These are phyloP conservation scores for Chirona hameri DNA, from an alignment of 2,888 invertebrate species.

Conservation along the genomic window DNA sequence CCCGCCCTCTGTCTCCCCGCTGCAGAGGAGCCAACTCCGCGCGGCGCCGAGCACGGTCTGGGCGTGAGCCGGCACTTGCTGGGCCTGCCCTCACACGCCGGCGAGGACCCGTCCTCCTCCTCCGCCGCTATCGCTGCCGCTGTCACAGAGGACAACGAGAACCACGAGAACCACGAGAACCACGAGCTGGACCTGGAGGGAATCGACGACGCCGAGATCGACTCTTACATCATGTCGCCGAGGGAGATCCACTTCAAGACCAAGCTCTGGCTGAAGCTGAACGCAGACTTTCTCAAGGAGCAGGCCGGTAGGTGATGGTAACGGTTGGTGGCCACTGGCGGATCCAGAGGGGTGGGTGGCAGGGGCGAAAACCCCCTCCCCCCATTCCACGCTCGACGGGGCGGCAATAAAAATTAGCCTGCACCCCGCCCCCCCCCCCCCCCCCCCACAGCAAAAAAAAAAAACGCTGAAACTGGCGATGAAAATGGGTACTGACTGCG, in stretches of 20 bases:
- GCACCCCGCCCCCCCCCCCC: too few relatives aligned
- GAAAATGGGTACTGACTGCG: too few relatives aligned
- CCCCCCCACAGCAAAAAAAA: too few relatives aligned
- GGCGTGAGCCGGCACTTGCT: background rate
- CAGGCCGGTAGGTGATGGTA: slow-evolving; percentile 63
- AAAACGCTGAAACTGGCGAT: too few relatives aligned
- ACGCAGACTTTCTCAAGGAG: slow-evolving; percentile 79
- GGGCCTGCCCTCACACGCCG: background rate
- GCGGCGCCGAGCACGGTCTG: slow-evolving; percentile 3
- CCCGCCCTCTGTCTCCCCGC: background rate
- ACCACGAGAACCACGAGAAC: slow-evolving; percentile 43
- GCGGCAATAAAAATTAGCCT: too few relatives aligned
- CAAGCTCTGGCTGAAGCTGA: slow-evolving; percentile 78
- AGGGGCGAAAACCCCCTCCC: too few relatives aligned
- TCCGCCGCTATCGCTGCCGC: background rate
- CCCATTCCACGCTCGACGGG: too few relatives aligned
- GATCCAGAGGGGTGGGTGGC: too few relatives aligned
- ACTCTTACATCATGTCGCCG: slow-evolving; percentile 75
- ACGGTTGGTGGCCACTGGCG: background rate
- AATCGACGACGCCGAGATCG: slow-evolving; percentile 86
- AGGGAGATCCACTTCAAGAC: slow-evolving; percentile 78
- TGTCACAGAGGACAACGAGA: slow-evolving; percentile 35
- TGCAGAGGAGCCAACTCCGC: background rate
- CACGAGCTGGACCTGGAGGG: slow-evolving; percentile 63
- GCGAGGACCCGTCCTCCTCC: background rate